Conservation (phyloP, 2,113 vertebrate species). For the Chaenogobius annularis region DNA sequence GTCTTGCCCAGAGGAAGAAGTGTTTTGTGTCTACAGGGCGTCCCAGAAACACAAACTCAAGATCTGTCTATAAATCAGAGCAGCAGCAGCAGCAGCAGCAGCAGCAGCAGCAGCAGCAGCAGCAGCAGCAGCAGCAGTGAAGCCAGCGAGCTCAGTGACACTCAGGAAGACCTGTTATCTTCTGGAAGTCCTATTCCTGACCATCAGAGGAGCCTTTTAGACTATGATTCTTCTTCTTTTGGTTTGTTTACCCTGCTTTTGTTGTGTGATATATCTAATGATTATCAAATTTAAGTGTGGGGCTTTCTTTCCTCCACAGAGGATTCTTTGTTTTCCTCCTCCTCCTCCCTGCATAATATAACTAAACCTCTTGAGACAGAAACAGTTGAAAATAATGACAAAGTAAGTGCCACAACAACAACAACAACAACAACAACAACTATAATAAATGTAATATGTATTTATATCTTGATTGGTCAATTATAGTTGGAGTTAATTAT, state of each 20-base stretch:
- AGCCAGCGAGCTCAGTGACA: slow-evolving; percentile 14
- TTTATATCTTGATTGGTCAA: background rate
- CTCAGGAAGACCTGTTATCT: slow-evolving; percentile 13
- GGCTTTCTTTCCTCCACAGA: slow-evolving; percentile 20
- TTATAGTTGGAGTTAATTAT: background rate
- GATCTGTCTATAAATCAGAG: slow-evolving; percentile 16
- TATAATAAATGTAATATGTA: background rate
- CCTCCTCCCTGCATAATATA: slow-evolving; percentile 36
- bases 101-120: slow-evolving; percentile 26
- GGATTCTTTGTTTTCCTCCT: slow-evolving; percentile 26
- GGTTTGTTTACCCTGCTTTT: slow-evolving; percentile 50
- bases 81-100: slow-evolving; percentile 27
- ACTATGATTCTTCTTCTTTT: slow-evolving; percentile 13
- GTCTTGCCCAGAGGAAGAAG: slow-evolving; percentile 57
- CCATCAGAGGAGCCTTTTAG: slow-evolving; percentile 48
- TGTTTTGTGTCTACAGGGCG: slow-evolving; percentile 49
- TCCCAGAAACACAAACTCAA: slow-evolving; percentile 39
- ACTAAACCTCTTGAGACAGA: background rate
- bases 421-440: background rate
- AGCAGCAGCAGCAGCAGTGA: slow-evolving; percentile 25
- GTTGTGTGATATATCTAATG: background rate
- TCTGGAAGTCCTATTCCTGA: slow-evolving; percentile 23
- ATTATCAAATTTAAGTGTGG: background rate
- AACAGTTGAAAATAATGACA: slow-evolving; percentile 8
- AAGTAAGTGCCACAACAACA: slow-evolving; percentile 28